Conservation (phyloP, 2,888 invertebrate species). For the Amblyteles armatorius region DNA sequence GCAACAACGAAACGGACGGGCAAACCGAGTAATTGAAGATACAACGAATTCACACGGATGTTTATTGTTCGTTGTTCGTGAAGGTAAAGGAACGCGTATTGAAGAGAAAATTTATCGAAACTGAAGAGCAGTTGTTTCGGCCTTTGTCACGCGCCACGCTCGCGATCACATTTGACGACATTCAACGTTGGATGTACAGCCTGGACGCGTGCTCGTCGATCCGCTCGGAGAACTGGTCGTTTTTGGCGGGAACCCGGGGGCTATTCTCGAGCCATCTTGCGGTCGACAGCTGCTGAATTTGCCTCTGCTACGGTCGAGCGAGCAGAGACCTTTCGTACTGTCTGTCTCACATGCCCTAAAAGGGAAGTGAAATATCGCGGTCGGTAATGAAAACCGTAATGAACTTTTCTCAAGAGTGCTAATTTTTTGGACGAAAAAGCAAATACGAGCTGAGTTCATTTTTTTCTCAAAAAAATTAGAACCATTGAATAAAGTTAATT, state of each 20-base stretch:
- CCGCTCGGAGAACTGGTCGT: conserved; percentile 37
- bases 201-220: conserved; percentile 19
- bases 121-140: background rate
- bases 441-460: no score
- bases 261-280: conserved; percentile 16
- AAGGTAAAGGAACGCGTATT: background rate
- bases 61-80: background rate
- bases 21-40: background rate
- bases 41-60: background rate
- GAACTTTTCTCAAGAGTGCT: no score
- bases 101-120: background rate
- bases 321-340: background rate
- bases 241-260: conserved; percentile 52
- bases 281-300: background rate
- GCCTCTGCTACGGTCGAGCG: background rate
- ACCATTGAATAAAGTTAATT: no score
- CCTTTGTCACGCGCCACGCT: conserved; percentile 21
- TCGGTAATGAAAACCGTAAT: no score
- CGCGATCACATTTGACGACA: background rate
- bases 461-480: no score
- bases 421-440: no score
- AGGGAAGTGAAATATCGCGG: no score
- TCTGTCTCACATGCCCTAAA: no score
- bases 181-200: background rate
- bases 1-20: background rate